Evolutionary conservation across 2,888 invertebrate genomes (phyloP), one percentile per base, ranked within the genome.

Genomic region (Chalcis sispes): DNA sequence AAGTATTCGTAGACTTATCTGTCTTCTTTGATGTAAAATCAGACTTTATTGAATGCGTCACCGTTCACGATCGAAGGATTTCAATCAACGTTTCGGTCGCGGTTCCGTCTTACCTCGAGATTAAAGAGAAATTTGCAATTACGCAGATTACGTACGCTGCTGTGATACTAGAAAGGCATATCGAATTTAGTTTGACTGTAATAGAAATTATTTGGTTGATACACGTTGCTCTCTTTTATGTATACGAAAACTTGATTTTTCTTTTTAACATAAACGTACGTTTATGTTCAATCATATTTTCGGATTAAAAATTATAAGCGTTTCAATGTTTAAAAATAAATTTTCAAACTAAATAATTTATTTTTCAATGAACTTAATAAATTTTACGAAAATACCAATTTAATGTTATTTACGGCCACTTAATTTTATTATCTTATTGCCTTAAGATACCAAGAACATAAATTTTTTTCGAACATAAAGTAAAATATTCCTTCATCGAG

Each of bases 51-150:
- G 81, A 85, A 84, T 81, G 58, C 50, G 52, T 72, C 72, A 75
- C 67, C 67, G 80, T 73, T 79, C 75, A 75, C 80, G 82, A 82
- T 81, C 79, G 77, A 76, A 78, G 82, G 82, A 77, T 84, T 84
- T 83, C 85, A 82, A 84, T 85, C 82, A 82, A 79, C 83, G 80
- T 80, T n/a, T 80, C 70, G 52, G 78, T 36, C 29, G 29, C 23
- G 32, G 27, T 75, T 74, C 75, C 79, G 75, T 76, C 77, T 80
- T 75, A 72, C 67, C 75, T 65, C 75, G 73, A 82, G 84, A 85
- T 86, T 86, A 84, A 84, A 81, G 81, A 80, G 75, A 83, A 86
- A 85, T 84, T 84, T 79, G 81, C 84, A 87, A 87, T 87, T 86
- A 87, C 80, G 80, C 79, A 61, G 65, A 75, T 77, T 77, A 77